Percentiles rank a stretch among this genome's conserved stretches.
These are phyloP conservation scores for Acleris laterana DNA, from an alignment of 2,888 invertebrate species.

Conservation along the genomic window DNA sequence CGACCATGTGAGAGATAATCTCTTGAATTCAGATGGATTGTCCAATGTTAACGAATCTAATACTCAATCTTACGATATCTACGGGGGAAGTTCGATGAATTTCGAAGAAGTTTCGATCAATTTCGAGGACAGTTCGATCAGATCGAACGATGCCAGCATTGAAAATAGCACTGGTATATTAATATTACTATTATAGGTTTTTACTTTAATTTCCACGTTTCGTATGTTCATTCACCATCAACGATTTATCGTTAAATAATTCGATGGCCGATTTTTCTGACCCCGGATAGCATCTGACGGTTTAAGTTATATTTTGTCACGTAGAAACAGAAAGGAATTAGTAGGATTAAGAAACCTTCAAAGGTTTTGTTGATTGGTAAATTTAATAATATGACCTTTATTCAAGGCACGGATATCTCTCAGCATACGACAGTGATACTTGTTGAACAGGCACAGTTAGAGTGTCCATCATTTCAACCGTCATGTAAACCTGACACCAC, in stretches of 20 bases:
- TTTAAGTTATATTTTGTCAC: too few species aligned
- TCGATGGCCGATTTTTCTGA: too few species aligned
- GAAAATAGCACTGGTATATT: not conserved
- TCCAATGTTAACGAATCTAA: constrained; percentile 5
- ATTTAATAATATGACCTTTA: not conserved
- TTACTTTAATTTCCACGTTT: too few species aligned
- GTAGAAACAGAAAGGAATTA: too few species aligned
- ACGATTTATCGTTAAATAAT: too few species aligned
- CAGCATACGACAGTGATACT: constrained; percentile 5
- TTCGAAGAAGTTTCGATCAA: not conserved
- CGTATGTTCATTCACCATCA: too few species aligned
- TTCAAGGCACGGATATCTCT: not conserved
- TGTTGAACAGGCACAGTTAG: not conserved
- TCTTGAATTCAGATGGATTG: constrained; percentile 28
- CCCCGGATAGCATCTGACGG: too few species aligned
- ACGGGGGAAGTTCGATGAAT: not conserved
- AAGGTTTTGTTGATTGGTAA: too few species aligned
- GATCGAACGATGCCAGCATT: not conserved
- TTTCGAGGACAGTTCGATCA: not conserved
- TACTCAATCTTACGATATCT: constrained; percentile 1
- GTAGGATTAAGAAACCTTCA: not conserved
- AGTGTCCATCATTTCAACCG: not conserved
- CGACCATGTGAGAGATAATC: constrained; percentile 36
- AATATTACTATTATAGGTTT: too few species aligned
- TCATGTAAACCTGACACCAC: not conserved